Evolutionary conservation across 23 tunicate species (phyloP).

Genomic region (Halocynthia roretzi): DNA sequence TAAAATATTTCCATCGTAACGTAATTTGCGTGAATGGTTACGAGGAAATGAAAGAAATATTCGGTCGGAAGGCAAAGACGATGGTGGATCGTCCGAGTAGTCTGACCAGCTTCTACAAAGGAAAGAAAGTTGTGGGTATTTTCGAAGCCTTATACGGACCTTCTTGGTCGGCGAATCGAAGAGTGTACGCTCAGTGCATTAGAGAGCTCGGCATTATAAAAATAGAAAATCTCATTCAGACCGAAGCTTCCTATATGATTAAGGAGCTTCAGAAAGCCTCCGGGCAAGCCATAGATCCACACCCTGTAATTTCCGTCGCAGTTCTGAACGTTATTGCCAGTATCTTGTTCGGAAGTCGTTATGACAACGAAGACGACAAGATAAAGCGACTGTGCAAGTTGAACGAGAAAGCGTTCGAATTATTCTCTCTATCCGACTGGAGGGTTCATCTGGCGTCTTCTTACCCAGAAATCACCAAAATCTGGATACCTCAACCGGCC

Average conservation of each 20-base stretch:
- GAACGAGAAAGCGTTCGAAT: conserved; percentile 8
- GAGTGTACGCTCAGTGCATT: too few relatives aligned
- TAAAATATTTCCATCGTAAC: conserved; percentile 3
- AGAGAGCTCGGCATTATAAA: too few relatives aligned
- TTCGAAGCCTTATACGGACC: too few relatives aligned
- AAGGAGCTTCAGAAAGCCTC: too few relatives aligned
- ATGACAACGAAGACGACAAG: neutral
- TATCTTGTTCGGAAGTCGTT: conserved; percentile 7
- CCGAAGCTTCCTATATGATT: too few relatives aligned
- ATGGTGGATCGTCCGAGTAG: too few relatives aligned
- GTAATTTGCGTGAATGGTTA: conserved; percentile 19
- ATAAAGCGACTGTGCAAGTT: neutral
- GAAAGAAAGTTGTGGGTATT: neutral
- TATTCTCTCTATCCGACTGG: neutral
- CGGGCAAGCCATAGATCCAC: too few relatives aligned
- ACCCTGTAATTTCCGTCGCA: neutral
- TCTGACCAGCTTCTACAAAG: too few relatives aligned
- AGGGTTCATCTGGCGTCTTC: neutral
- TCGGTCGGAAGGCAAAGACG: too few relatives aligned
- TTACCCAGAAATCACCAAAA: conserved; percentile 8
- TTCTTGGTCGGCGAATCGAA: too few relatives aligned
- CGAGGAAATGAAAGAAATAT: conserved; percentile 15
- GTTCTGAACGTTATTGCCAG: conserved; percentile 11
- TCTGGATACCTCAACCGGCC: neutral
- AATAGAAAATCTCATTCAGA: neutral